These are phyloP conservation scores for Chrysaora quinquecirrha DNA, from an alignment of 30 jellyfish, hydroid and myxozoan species.

Conservation along the genomic window DNA sequence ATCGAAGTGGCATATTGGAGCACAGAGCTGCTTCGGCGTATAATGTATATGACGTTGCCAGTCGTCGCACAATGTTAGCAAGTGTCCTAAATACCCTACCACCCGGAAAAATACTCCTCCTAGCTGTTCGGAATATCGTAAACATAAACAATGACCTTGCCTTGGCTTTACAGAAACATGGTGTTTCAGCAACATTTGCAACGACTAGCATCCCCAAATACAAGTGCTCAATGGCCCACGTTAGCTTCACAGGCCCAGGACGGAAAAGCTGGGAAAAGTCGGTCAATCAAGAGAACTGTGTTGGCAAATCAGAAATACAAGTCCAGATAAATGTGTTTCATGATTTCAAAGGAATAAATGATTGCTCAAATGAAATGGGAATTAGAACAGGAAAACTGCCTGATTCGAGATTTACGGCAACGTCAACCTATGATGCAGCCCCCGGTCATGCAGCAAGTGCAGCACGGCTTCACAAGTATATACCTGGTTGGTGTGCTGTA, in stretches of 20 bases:
- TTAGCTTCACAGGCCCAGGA: not conserved
- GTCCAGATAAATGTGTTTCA: not conserved
- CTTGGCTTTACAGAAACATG: not conserved
- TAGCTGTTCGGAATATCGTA: not conserved
- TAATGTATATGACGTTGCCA: not conserved
- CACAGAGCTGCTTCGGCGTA: not conserved
- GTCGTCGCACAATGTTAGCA: not conserved
- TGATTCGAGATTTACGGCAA: constrained; percentile 1
- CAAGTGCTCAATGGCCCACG: not conserved
- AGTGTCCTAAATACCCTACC: not conserved
- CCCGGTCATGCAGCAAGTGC: not conserved
- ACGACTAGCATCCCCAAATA: not conserved
- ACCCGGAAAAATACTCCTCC: not conserved
- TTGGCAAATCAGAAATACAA: not conserved
- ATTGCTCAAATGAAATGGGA: constrained; percentile 33
- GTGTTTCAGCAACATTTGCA: not conserved
- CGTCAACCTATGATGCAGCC: not conserved
- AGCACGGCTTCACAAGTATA: not conserved
- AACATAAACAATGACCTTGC: not conserved
- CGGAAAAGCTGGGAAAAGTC: constrained; percentile 4
- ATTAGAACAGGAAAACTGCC: constrained; percentile 7
- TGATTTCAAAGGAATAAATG: constrained; percentile 3
- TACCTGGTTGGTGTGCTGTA: constrained; percentile 18
- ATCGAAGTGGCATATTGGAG: constrained; percentile 5
- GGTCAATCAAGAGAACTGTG: not conserved